Conservation (phyloP, 2,113 vertebrate species). For the Nycticebus coucang region DNA sequence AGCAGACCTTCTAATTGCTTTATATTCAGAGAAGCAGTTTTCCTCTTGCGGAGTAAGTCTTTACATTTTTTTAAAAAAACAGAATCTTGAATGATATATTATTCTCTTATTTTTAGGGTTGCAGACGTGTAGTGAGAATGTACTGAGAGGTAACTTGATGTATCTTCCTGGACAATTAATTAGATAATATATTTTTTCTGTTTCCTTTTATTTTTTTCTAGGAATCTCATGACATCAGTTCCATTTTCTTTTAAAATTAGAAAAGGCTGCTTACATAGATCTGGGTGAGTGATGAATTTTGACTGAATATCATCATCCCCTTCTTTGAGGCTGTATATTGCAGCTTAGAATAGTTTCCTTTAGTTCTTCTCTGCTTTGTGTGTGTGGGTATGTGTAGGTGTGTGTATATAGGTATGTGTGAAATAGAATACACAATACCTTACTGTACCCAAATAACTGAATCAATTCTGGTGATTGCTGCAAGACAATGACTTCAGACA, state of each 20-base stretch:
- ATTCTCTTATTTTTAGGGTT: not conserved
- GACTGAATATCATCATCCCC: not conserved
- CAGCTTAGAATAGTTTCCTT: not conserved
- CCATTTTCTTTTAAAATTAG: not conserved
- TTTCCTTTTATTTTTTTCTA: not conserved
- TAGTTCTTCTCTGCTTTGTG: not conserved
- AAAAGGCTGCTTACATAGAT: not conserved
- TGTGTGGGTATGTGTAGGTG: not conserved
- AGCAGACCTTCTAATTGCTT: not conserved
- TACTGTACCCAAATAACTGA: not conserved
- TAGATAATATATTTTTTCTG: not conserved
- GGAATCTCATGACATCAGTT: no score
- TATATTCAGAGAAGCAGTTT: not conserved
- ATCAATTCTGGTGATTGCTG: not conserved
- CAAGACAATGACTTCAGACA: no score
- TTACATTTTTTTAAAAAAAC: not conserved
- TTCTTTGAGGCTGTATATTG: not conserved
- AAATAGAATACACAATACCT: not conserved
- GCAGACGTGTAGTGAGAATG: not conserved
- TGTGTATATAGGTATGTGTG: rapidly evolving
- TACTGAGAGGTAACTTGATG: not conserved
- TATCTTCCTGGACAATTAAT: not conserved
- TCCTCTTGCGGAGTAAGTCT: not conserved
- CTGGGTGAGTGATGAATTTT: not conserved
- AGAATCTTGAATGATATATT: not conserved